phyloP scores from a whole-genome alignment of 2,888 invertebrate genomes.

The Priocnemis perturbator region DNA sequence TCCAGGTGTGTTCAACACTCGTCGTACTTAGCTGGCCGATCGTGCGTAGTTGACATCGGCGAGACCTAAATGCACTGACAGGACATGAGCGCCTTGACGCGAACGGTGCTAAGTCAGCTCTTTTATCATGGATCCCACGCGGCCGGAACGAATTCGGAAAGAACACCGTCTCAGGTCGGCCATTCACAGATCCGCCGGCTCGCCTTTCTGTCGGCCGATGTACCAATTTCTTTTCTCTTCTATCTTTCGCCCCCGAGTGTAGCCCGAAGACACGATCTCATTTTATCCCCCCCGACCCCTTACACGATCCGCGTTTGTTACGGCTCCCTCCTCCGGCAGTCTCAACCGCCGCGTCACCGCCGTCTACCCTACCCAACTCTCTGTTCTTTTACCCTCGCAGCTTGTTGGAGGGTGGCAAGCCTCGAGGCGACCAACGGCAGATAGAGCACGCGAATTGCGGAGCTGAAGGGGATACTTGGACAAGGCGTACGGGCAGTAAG shows the following conservation, averaged over 20 bases:
- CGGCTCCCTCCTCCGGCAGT: slow-evolving; percentile 53
- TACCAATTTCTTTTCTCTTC: slow-evolving; percentile 71
- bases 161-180: no score
- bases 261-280: slow-evolving; percentile 71
- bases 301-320: slow-evolving; percentile 72
- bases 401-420: slow-evolving; percentile 57
- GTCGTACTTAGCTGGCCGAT: no score
- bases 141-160: no score
- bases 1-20: no score
- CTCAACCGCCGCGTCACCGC: slow-evolving; percentile 23
- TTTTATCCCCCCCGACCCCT: slow-evolving; percentile 73
- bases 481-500: slow-evolving; percentile 58
- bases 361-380: slow-evolving; percentile 10
- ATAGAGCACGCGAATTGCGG: slow-evolving; percentile 69
- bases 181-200: slow-evolving; percentile 29
- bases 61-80: no score
- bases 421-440: slow-evolving; percentile 64
- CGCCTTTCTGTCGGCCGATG: slow-evolving; percentile 66
- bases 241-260: slow-evolving; percentile 56
- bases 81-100: no score
- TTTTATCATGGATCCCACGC: no score
- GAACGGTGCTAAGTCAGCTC: no score
- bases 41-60: no score
- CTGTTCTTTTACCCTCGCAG: slow-evolving; percentile 26
- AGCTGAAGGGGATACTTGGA: slow-evolving; percentile 54